Conservation (phyloP, 2,888 invertebrate genomes). For the Brenthis ino region DNA sequence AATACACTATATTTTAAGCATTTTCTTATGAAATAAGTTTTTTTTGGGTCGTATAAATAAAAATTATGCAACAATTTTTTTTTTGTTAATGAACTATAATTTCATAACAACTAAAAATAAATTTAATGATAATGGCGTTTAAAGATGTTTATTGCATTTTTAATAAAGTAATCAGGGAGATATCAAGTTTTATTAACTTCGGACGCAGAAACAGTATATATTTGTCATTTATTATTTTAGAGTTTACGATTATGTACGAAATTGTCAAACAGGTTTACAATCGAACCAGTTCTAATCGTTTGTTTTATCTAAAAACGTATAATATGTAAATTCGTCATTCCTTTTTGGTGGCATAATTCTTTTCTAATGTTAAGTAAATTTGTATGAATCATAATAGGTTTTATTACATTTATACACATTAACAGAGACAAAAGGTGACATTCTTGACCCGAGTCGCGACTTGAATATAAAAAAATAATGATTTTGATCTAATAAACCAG, state of each 20-base stretch:
- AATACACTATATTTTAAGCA: not conserved
- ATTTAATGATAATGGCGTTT: not conserved
- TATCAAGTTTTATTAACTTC: conserved; percentile 25
- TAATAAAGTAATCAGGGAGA: conserved; percentile 31
- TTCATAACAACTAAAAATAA: not conserved
- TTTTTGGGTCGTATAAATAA: no score
- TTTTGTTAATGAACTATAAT: not conserved
- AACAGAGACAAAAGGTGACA: conserved; percentile 56
- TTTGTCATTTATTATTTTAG: conserved; percentile 28
- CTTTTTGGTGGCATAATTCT: conserved; percentile 48
- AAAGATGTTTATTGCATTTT: conserved; percentile 24
- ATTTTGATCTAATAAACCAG: conserved; percentile 28
- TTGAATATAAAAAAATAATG: conserved; percentile 31
- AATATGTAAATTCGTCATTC: conserved; percentile 49
- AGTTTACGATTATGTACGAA: conserved; percentile 30
- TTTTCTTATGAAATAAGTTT: no score
- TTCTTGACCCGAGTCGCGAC: conserved; percentile 54
- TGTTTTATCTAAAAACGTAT: conserved; percentile 47
- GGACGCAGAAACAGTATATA: conserved; percentile 10
- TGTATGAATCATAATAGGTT: conserved; percentile 56
- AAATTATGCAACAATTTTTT: no score
- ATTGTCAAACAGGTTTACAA: conserved; percentile 29
- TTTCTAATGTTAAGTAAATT: conserved; percentile 53
- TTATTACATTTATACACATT: conserved; percentile 45
- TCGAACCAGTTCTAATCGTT: conserved; percentile 45